Conservation (phyloP, 2,113 vertebrate species). For the Lepisosteus osseus region DNA sequence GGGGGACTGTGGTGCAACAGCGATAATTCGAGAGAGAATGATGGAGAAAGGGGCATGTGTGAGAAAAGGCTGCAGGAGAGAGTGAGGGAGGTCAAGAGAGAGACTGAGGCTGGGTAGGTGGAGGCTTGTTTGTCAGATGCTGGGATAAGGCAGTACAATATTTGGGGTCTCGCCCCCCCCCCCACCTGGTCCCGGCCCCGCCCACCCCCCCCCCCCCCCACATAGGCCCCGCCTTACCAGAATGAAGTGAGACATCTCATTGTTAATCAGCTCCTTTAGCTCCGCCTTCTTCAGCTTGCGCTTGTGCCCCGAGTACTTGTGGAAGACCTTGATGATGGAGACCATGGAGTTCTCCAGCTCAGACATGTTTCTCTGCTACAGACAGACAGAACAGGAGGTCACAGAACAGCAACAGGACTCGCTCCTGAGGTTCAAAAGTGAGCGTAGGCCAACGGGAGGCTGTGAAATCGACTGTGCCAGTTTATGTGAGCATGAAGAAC, state of each 20-base stretch:
- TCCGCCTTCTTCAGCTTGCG: conserved; percentile 64
- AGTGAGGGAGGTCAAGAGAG: no score
- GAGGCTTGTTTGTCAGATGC: background rate
- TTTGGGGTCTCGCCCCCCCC: background rate
- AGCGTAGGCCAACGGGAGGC: no score
- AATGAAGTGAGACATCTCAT: conserved; percentile 65
- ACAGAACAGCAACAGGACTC: background rate
- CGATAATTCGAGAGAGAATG: background rate
- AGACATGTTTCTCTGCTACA: conserved; percentile 38
- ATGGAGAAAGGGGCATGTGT: background rate
- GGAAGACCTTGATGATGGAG: conserved; percentile 56
- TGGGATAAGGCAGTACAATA: no score
- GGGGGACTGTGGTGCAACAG: background rate
- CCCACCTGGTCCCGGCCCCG: no score
- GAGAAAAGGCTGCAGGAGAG: no score
- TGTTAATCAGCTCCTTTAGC: conserved; percentile 64
- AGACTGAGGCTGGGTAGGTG: background rate
- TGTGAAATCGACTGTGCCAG: no score
- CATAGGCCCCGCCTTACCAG: conserved; percentile 35
- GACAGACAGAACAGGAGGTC: conserved; percentile 2
- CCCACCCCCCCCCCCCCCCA: no score
- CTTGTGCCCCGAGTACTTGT: conserved; percentile 59
- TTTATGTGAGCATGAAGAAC: no score
- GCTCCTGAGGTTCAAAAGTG: no score
- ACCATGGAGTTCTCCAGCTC: conserved; percentile 60